Base-by-base conservation (phyloP, 2,113 vertebrate genomes). In the Brienomyrus brachyistius region DNA sequence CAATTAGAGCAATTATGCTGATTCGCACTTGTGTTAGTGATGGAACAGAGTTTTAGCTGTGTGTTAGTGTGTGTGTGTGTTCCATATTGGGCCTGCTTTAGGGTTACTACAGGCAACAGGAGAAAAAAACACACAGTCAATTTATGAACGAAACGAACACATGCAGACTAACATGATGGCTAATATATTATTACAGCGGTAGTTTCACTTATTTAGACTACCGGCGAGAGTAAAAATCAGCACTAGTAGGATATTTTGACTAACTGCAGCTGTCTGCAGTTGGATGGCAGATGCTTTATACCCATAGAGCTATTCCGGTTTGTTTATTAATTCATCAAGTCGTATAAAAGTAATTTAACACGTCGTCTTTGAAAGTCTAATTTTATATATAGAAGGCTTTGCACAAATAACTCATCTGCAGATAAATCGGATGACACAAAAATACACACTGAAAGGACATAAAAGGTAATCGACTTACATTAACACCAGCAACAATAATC, bases 1-100 rank as follows among this genome's bases (percentile, higher is more conserved):
- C 95, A 97, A 97, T 97, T 97, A 97, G 94, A 95, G 94, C 95
- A 96, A 96, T 97, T 97, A 97, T 96, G 95, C 94, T 96, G 95
- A 97, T 97, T 95, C 95, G 95, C 94, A 95, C 93, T 95, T 97
- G 96, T 96, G 92, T 94, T 95, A 94, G 91, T 92, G 94, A 92
- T 94, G 95, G 94, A 96, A 95, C 94, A 93, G 92, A 91, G 93
- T 93, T 92, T 92, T 92, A 85, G 92, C 93, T 93, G 93, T 93
- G 92, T 92, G 92, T 89, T 86, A 62, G 51, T 40, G 51, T 87
- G 50, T 31, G 31, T 31, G 85, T 86, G 83, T 86, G 83, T 51
- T 86, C 74, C 88, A 90, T 92, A 91, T 89, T 90, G 43, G 52
- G 90, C 89, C 50, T 90, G 90, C 80, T 88, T 59, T 21, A 52